A percentile compares a stretch with the other conserved stretches of the same genome.
phyloP scores from a whole-genome alignment of 2,113 vertebrate species.

The Cephalopholis sonnerati region DNA sequence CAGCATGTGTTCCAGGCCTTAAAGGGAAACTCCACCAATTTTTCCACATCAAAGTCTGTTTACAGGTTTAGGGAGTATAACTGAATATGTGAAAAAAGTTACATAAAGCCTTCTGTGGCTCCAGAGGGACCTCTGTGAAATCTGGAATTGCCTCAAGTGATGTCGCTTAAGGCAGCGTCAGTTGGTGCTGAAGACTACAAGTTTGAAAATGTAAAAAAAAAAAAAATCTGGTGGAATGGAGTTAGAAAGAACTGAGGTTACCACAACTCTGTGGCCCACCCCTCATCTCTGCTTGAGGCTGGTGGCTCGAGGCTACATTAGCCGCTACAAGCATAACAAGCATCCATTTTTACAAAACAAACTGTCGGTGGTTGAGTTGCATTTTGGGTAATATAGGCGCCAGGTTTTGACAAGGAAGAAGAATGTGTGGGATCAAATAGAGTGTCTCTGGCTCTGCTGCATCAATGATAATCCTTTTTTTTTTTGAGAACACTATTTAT shows the following conservation, averaged over 20 bases:
- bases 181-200: background rate
- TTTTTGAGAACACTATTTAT: background rate
- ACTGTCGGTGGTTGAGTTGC: background rate
- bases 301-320: background rate
- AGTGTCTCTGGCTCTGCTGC: background rate
- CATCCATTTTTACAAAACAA: background rate
- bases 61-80: background rate
- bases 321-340: background rate
- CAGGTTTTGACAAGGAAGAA: background rate
- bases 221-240: background rate
- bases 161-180: background rate
- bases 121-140: background rate
- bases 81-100: background rate
- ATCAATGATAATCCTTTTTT: background rate
- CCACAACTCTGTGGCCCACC: background rate
- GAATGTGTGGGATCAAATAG: background rate
- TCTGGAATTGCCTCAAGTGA: background rate
- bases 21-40: background rate
- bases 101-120: background rate
- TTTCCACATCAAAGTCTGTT: background rate
- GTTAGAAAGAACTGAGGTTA: background rate
- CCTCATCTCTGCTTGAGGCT: background rate
- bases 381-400: background rate
- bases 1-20: no score
- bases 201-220: background rate